Conservation (phyloP, 2,888 invertebrate genomes). For the Plemyria rubiginata region DNA sequence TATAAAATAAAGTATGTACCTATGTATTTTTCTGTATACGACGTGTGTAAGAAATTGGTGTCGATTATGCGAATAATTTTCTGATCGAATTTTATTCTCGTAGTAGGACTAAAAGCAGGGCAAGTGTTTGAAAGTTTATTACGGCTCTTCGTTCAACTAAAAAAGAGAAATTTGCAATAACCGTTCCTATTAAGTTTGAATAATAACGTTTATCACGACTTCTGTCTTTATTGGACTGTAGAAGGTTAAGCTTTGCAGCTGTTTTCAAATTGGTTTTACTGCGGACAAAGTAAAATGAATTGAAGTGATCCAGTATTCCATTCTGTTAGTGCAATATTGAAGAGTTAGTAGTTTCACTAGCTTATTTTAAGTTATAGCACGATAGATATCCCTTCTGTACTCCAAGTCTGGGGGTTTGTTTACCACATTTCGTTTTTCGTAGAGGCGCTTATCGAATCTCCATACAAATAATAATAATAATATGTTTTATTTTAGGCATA, state of each 20-base stretch:
- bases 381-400: no score
- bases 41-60: neutral
- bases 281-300: constrained; percentile 9
- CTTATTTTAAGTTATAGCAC: no score
- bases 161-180: constrained; percentile 18
- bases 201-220: constrained; percentile 19
- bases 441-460: no score
- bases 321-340: neutral
- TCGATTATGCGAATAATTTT: neutral
- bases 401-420: no score
- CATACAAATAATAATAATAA: no score
- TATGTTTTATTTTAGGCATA: no score
- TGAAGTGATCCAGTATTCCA: neutral
- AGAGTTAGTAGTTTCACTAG: neutral
- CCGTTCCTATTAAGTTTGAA: constrained; percentile 11
- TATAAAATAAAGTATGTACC: no score
- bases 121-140: constrained; percentile 5
- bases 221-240: constrained; percentile 18
- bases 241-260: constrained; percentile 20
- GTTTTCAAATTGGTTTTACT: constrained; percentile 22
- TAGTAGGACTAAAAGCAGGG: neutral
- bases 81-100: neutral
- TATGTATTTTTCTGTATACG: neutral
- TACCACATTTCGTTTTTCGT: no score
- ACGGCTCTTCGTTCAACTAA: constrained; percentile 13